Evolutionary conservation across 2,888 invertebrate species (phyloP).

Genomic region (Linnaemya tessellans): DNA sequence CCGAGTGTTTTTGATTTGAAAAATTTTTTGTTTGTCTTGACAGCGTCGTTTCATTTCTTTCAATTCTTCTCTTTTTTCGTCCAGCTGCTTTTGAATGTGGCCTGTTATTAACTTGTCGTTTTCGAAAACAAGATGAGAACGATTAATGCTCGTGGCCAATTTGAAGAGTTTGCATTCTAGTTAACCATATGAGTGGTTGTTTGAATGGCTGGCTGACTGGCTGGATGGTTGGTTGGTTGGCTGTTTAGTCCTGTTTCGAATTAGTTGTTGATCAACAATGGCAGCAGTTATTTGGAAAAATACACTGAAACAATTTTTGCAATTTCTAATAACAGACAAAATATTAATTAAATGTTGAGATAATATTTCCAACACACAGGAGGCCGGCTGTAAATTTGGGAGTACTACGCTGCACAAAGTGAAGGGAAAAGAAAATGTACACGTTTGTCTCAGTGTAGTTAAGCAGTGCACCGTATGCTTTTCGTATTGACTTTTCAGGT

Average conservation of each 20-base stretch:
- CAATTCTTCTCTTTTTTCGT: slow-evolving; percentile 43
- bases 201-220: slow-evolving; percentile 15
- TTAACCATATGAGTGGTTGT: slow-evolving; percentile 66
- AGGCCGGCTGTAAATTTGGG: no score
- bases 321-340: no score
- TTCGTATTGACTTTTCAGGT: slow-evolving; percentile 64
- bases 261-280: slow-evolving; percentile 24
- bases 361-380: no score
- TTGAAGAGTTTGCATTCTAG: slow-evolving; percentile 74
- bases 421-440: no score
- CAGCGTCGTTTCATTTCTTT: slow-evolving; percentile 25
- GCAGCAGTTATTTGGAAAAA: slow-evolving; percentile 48
- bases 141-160: slow-evolving; percentile 81
- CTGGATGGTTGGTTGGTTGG: slow-evolving; percentile 17
- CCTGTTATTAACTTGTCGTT: slow-evolving; percentile 81
- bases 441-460: slow-evolving; percentile 29
- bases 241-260: slow-evolving; percentile 15
- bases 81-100: slow-evolving; percentile 73
- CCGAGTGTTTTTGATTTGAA: slow-evolving; percentile 54
- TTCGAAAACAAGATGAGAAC: slow-evolving; percentile 80
- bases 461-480: slow-evolving; percentile 18
- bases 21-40: slow-evolving; percentile 24
- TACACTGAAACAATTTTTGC: slow-evolving; percentile 19
- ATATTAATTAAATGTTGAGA: no score
- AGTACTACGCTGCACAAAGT: no score